These are phyloP conservation scores for Tribolium freemani DNA, from an alignment of 2,888 invertebrate species.

Conservation along the genomic window DNA sequence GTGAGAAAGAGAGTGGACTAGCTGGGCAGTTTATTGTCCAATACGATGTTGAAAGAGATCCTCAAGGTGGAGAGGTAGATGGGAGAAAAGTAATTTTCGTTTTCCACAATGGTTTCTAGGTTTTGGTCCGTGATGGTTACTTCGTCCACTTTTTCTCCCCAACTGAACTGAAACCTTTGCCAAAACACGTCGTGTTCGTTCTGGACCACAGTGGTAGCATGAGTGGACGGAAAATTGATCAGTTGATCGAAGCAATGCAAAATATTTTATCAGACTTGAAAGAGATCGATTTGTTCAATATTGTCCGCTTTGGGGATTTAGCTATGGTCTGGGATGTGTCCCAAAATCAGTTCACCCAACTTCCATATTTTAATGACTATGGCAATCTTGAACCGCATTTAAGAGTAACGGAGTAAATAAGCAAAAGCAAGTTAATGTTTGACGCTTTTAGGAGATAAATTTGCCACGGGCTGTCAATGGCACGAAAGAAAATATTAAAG, in stretches of 20 bases:
- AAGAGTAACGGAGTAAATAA: conserved; percentile 20
- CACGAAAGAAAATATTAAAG: conserved; percentile 71
- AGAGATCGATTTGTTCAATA: conserved; percentile 75
- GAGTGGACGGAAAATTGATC: conserved; percentile 76
- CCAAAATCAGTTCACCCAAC: not conserved
- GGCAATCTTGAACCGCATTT: conserved; percentile 38
- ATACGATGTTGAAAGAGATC: conserved; percentile 75
- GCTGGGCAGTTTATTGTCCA: conserved; percentile 77
- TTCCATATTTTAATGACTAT: conserved; percentile 11
- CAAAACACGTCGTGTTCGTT: conserved; percentile 79
- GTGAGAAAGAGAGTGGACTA: conserved; percentile 66
- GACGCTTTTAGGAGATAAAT: conserved; percentile 42
- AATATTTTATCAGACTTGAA: conserved; percentile 75
- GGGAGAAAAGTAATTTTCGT: too few relatives aligned
- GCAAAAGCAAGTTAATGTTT: not conserved
- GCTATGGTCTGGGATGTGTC: conserved; percentile 69
- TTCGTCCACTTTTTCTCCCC: conserved; percentile 83
- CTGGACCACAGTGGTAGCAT: conserved; percentile 82
- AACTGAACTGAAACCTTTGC: conserved; percentile 70
- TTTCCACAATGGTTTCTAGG: conserved; percentile 40
- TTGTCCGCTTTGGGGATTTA: conserved; percentile 73
- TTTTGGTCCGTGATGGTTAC: conserved; percentile 75
- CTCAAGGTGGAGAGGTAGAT: conserved; percentile 70
- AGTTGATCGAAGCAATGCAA: conserved; percentile 76
- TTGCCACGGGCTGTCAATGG: conserved; percentile 70